Percentiles rank a stretch among this genome's conserved stretches.
Evolutionary conservation across 2,888 invertebrate species (phyloP).

Genomic region (Galeopsomyia nigrocyanea): DNA sequence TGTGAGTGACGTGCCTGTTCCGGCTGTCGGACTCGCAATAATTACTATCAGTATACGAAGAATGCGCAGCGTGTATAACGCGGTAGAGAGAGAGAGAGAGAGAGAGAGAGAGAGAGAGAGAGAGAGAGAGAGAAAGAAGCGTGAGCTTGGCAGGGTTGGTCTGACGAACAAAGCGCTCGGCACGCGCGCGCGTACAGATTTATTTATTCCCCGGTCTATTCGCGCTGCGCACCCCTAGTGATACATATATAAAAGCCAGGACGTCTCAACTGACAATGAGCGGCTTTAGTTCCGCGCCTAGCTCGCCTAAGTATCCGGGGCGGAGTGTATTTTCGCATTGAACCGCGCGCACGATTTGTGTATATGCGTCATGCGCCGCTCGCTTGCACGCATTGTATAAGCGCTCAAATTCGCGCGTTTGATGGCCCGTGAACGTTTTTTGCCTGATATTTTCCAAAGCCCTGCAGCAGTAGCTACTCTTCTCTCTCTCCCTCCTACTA

Average conservation of each 20-base stretch:
- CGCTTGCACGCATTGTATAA: too few species aligned
- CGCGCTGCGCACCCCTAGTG: conserved; percentile 13
- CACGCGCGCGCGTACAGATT: conserved; percentile 34
- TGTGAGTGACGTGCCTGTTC: conserved; percentile 36
- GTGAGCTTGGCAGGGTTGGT: background rate
- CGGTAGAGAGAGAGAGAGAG: conserved; percentile 6
- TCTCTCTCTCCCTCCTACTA: conserved; percentile 13
- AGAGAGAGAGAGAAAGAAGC: conserved; percentile 1
- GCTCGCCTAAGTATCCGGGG: conserved; percentile 24
- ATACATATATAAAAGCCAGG: conserved; percentile 17
- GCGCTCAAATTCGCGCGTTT: too few species aligned
- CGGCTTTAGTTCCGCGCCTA: conserved; percentile 45
- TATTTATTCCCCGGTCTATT: conserved; percentile 42
- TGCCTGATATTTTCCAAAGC: too few species aligned
- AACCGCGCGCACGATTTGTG: too few species aligned
- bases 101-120: conserved; percentile 3
- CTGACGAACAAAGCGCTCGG: conserved; percentile 30
- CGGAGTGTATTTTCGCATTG: conserved; percentile 7
- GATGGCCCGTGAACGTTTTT: too few species aligned
- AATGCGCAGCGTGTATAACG: conserved; percentile 3
- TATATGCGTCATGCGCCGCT: too few species aligned
- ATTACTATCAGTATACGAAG: conserved; percentile 35
- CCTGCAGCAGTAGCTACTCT: too few species aligned
- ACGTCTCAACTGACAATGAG: conserved; percentile 47
- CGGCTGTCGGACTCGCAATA: conserved; percentile 42